phyloP scores from a whole-genome alignment of 2,888 invertebrate genomes.

The Sarcophaga variegata region DNA sequence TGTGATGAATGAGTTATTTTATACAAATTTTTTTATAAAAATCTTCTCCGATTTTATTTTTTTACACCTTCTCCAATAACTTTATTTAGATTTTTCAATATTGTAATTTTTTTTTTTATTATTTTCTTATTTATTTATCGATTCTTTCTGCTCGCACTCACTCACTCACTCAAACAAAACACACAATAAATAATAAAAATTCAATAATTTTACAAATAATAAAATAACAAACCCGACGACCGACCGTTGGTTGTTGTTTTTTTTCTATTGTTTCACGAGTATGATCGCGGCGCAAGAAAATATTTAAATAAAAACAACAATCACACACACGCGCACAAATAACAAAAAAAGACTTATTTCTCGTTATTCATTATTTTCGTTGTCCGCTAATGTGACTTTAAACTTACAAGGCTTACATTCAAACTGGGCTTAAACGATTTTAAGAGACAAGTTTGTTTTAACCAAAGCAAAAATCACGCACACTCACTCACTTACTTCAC shows the following conservation, averaged over 20 bases:
- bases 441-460: constrained; percentile 31
- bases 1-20: too few species aligned
- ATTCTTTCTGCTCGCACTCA: constrained; percentile 14
- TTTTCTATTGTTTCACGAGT: constrained; percentile 44
- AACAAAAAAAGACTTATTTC: too few species aligned
- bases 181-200: neutral
- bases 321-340: neutral
- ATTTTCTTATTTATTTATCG: neutral
- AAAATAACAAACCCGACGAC: constrained; percentile 9
- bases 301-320: neutral
- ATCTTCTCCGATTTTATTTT: too few species aligned
- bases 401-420: constrained; percentile 64
- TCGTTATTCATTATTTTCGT: constrained; percentile 15
- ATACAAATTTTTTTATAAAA: too few species aligned
- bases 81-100: too few species aligned
- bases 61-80: too few species aligned
- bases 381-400: constrained; percentile 69
- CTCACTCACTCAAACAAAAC: neutral
- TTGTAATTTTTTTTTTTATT: too few species aligned
- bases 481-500: neutral
- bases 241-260: neutral
- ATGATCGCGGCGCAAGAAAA: constrained; percentile 20
- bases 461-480: neutral
- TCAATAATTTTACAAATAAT: constrained; percentile 21
- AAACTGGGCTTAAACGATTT: constrained; percentile 62